phyloP scores from a whole-genome alignment of 2,113 vertebrate genomes.

The Castor canadensis region DNA sequence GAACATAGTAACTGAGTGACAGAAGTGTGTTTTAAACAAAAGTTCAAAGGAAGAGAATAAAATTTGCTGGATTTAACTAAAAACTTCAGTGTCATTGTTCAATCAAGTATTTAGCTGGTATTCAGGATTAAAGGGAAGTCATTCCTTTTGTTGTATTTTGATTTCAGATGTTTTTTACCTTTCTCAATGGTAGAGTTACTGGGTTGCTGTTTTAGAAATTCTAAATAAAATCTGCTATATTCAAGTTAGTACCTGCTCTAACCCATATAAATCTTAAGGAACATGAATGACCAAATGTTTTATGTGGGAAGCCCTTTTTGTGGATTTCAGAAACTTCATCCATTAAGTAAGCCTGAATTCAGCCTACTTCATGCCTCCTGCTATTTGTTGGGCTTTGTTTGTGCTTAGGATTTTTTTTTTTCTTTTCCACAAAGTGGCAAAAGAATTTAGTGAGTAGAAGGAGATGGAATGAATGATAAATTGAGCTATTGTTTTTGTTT shows the following conservation, averaged over 20 bases:
- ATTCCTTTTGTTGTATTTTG: conserved; percentile 11
- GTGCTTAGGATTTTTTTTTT: neutral
- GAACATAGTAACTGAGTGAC: neutral
- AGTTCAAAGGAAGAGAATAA: neutral
- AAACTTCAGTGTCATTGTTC: neutral
- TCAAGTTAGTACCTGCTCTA: neutral
- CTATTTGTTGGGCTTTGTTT: neutral
- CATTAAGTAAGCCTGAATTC: neutral
- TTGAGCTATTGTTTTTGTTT: neutral
- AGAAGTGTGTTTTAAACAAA: neutral
- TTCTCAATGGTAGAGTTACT: neutral
- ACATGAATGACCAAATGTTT: neutral
- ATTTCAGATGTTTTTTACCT: neutral
- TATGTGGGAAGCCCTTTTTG: neutral
- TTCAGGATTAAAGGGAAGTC: neutral
- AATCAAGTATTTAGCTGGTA: neutral
- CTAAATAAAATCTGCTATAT: neutral
- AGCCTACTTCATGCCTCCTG: neutral
- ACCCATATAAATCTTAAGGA: neutral
- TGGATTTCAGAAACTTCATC: neutral
- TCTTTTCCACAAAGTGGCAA: neutral
- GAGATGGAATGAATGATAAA: neutral
- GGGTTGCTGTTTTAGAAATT: neutral
- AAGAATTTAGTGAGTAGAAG: conserved; percentile 27
- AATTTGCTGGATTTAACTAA: conserved; percentile 17